Evolutionary conservation across 2,888 invertebrate genomes (phyloP).

Genomic region (Pammene fasciana): DNA sequence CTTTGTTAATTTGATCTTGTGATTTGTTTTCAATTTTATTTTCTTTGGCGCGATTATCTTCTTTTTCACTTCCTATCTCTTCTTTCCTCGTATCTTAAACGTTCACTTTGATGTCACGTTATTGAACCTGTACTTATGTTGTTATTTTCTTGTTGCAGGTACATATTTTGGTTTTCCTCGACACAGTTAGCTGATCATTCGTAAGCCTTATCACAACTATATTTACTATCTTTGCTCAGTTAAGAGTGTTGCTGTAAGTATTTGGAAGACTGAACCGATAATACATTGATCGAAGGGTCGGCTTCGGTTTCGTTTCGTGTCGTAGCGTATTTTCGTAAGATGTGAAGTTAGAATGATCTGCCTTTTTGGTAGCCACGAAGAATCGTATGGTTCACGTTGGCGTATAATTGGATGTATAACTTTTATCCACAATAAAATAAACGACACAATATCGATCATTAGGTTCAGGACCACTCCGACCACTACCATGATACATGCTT

Average conservation of each 20-base stretch:
- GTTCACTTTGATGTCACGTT: not conserved
- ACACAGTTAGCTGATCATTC: not conserved
- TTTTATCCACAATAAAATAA: too few species aligned
- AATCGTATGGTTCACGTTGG: not conserved
- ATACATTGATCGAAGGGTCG: constrained; percentile 12
- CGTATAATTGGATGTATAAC: not conserved
- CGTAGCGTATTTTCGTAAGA: not conserved
- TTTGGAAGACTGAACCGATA: constrained; percentile 6
- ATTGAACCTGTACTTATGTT: not conserved
- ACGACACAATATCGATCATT: too few species aligned
- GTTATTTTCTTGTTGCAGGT: constrained; percentile 1
- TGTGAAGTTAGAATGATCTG: not conserved
- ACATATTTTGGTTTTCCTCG: not conserved
- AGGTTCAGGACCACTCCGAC: too few species aligned
- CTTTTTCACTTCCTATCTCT: not conserved
- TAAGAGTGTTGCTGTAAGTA: not conserved
- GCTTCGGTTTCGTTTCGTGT: not conserved
- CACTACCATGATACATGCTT: too few species aligned
- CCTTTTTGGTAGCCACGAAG: not conserved
- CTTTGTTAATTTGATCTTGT: too few species aligned
- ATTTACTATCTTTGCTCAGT: not conserved
- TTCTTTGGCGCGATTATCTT: not conserved
- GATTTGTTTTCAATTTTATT: too few species aligned
- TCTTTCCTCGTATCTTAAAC: not conserved
- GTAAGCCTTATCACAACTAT: not conserved